Conservation (phyloP, 2,888 invertebrate species). For the Cyclophora punctaria region DNA sequence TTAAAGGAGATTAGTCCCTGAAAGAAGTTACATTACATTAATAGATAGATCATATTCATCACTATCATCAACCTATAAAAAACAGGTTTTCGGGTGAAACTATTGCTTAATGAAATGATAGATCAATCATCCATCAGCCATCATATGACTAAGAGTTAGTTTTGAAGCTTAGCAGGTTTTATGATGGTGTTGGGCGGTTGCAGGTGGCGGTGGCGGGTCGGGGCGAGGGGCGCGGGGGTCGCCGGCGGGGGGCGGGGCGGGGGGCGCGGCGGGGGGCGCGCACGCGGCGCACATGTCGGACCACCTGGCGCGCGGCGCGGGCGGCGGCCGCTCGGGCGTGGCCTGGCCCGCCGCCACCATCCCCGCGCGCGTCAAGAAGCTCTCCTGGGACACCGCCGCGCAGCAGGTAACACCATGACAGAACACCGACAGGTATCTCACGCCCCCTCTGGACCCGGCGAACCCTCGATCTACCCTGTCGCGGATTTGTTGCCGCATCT, state of each 20-base stretch:
- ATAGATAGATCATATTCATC: too few relatives aligned
- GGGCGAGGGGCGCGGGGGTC: slow-evolving; percentile 27
- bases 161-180: too few relatives aligned
- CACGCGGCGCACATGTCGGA: slow-evolving; percentile 50
- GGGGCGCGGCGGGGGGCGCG: slow-evolving; percentile 32
- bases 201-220: slow-evolving; percentile 7
- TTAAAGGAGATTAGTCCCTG: too few relatives aligned
- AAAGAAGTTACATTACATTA: too few relatives aligned
- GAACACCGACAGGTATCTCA: slow-evolving; percentile 13
- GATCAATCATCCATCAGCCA: too few relatives aligned
- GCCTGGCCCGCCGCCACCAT: slow-evolving; percentile 82
- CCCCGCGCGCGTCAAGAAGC: slow-evolving; percentile 83
- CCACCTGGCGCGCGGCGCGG: slow-evolving; percentile 45
- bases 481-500: too few relatives aligned
- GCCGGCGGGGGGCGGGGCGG: slow-evolving; percentile 17
- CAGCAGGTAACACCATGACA: slow-evolving; percentile 2
- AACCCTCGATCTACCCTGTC: too few relatives aligned
- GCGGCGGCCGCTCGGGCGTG: slow-evolving; percentile 54
- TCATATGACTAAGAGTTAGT: too few relatives aligned
- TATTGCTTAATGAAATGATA: too few relatives aligned
- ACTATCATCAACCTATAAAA: too few relatives aligned
- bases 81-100: too few relatives aligned
- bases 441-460: not conserved
- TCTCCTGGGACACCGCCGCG: slow-evolving; percentile 72
- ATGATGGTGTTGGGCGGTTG: not conserved